Percentiles rank a stretch among this genome's conserved stretches.
phyloP scores from a whole-genome alignment of 30 jellyfish, hydroid and myxozoan species.

The Turritopsis dohrnii region DNA sequence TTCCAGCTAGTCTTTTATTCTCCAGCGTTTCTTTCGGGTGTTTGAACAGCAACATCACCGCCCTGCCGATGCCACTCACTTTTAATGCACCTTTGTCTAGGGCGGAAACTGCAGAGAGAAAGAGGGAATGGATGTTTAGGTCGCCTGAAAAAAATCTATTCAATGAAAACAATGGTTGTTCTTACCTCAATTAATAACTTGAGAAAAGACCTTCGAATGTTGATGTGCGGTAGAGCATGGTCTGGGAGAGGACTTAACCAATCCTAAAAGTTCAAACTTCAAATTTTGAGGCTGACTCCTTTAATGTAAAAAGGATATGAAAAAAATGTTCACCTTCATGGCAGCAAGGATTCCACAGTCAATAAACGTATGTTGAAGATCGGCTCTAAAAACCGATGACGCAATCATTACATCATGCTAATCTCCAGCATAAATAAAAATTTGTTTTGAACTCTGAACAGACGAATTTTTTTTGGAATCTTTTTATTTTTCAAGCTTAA shows the following conservation, averaged over 20 bases:
- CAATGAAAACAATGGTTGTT: too few relatives aligned
- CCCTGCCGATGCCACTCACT: conserved; percentile 94
- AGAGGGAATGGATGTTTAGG: neutral
- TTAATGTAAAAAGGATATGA: neutral
- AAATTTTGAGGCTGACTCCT: neutral
- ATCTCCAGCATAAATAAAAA: neutral
- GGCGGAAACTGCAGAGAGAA: conserved; percentile 77
- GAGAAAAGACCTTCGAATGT: conserved; percentile 66
- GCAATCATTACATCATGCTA: neutral
- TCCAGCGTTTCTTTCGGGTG: conserved; percentile 87
- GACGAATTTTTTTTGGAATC: neutral
- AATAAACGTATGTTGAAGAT: conserved; percentile 75
- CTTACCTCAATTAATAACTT: conserved; percentile 70
- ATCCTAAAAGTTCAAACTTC: conserved; percentile 39
- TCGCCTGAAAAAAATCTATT: neutral
- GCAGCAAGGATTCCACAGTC: conserved; percentile 94
- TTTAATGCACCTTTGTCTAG: conserved; percentile 81
- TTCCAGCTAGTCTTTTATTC: conserved; percentile 79
- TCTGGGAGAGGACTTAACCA: conserved; percentile 97
- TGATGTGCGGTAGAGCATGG: conserved; percentile 83
- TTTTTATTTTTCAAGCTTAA: too few relatives aligned
- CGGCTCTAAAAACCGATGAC: conserved; percentile 50
- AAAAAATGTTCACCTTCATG: conserved; percentile 53
- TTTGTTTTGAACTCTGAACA: neutral
- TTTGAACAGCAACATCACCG: conserved; percentile 87